Evolutionary conservation across 1,140 invertebrate genomes (phyloP), one percentile per base, ranked within the genome.

Genomic region (Microplitis mediator): DNA sequence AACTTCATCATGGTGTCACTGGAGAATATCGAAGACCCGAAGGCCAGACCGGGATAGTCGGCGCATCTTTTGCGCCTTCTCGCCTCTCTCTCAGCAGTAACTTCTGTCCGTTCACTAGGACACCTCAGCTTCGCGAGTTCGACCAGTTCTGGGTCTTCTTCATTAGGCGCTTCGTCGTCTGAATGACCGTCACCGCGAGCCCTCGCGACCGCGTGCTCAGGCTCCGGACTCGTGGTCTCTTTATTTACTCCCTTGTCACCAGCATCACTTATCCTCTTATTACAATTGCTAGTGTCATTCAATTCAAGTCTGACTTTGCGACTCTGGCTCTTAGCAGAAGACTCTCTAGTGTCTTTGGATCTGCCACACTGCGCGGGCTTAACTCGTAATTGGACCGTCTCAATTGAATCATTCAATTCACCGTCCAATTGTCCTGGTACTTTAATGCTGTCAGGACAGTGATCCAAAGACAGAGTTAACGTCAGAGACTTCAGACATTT

Each of bases 1-100:
- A 98, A 98, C 88, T 97, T 98, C 93, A 99, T 98, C 91, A 98
- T 93, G 2, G 97, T 98, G 84, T 98, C 97, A 60, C 97, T 98
- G 82, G 95, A 97, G 85, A 98, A 97, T 81, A 97, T 94, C 23
- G 95, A 96, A 74, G 92, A 92, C 23, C 95, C 95, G 79, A 97
- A 96, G 0, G 95, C 95, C 6, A 98, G 86, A 4, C 96, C 96
- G 0, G 95, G 96, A 88, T 97, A 98, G 82, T 97, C 95, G 3
- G 95, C 91, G 84, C 95, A 96, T 84, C 94, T 88, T 69, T 92
- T 91, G 73, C 92, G 88, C 54, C 92, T 86, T 64, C 95, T 89
- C 52, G 91, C 92, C 79, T 95, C 95, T 72, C 95, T 89, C 80
- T 95, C 95, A 32, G 95, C 94, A 56, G 96, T 89, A 35, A 96